Percentiles rank a stretch among this genome's conserved stretches.
Evolutionary conservation across 2,888 invertebrate genomes (phyloP).

Genomic region (Epistrophe grossulariae): DNA sequence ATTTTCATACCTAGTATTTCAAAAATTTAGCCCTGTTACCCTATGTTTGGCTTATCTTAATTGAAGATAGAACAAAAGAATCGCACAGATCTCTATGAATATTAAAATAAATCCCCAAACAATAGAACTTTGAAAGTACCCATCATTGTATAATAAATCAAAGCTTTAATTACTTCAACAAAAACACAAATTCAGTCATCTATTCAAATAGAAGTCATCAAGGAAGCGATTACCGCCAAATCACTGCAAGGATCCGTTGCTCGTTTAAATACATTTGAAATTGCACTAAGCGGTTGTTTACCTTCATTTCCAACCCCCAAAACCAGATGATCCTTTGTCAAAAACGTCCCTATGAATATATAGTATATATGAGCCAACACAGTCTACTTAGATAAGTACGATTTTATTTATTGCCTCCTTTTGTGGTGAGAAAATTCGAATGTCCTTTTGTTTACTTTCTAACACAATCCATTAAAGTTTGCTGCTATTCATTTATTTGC

Average conservation of each 20-base stretch:
- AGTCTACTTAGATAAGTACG: slow-evolving; percentile 57
- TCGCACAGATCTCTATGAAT: not conserved
- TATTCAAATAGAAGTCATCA: slow-evolving; percentile 37
- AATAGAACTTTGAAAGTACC: not conserved
- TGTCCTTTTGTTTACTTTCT: slow-evolving; percentile 59
- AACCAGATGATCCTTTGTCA: slow-evolving; percentile 67
- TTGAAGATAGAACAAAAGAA: slow-evolving; percentile 16
- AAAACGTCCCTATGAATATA: not conserved
- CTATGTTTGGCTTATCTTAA: slow-evolving; percentile 19
- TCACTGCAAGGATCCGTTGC: slow-evolving; percentile 32
- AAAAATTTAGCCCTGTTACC: not conserved
- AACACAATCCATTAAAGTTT: slow-evolving; percentile 51
- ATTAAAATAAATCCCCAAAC: slow-evolving; percentile 19
- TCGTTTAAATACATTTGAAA: slow-evolving; percentile 10
- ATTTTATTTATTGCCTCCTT: slow-evolving; percentile 68
- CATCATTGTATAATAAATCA: slow-evolving; percentile 18
- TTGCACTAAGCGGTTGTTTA: slow-evolving; percentile 62
- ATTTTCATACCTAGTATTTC: not conserved
- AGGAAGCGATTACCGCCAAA: slow-evolving; percentile 30
- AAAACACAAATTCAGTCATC: slow-evolving; percentile 36
- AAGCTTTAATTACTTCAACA: slow-evolving; percentile 24
- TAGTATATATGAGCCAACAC: not conserved
- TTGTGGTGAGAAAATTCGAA: slow-evolving; percentile 71
- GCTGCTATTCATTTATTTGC: slow-evolving; percentile 52
- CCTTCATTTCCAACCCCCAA: not conserved